Base-by-base conservation (phyloP, 2,888 invertebrate genomes). In the Thecophora atra region DNA sequence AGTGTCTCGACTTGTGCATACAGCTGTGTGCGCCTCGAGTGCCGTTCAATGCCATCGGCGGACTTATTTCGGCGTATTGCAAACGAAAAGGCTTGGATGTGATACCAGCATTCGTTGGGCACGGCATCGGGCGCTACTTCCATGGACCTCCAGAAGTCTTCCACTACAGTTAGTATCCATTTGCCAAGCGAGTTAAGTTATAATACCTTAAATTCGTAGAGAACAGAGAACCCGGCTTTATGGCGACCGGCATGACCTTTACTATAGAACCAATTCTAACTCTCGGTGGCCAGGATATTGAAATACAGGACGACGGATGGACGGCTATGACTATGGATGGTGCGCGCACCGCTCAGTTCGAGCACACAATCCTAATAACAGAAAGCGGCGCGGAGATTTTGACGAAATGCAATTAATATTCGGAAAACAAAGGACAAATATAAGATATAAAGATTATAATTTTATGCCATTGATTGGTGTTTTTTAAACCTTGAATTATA, bases 241-340 rank as follows among this genome's bases (percentile, higher is more conserved):
- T 97, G 97, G 83, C 89, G 78, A 86, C 93, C 3, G 96, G 96
- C n/a, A 97, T 97, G 94, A 94, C 94, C 0, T 98, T 98, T 82
- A 98, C 98, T 0, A 94, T 98, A 79, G 98, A 98, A 82, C 98
- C 98, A 13, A 91, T 94, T 11, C 81, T 98, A 19, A 91, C 92
- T 1, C 92, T 95, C 78, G 97, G 97, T 0, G 87, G 86, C 0
- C 88, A 89, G 56, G 88, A 91, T 71, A 88, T 94, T 2, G 88
- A 90, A 28, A 88, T 95, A 73, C 88, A 94, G 19, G 91, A 93
- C 68, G 98, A 99, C 84, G 93, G 93, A 0, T 99, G 99, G 98
- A 98, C 99, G 0, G 94, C 94, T 0, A 89, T 95, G 0, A 96
- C 95, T 0, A 85, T 89, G 26, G 98, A 98, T 81, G 88, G 91